Evolutionary conservation across 2,888 invertebrate genomes (phyloP).

Genomic region (Megamerina dolium): DNA sequence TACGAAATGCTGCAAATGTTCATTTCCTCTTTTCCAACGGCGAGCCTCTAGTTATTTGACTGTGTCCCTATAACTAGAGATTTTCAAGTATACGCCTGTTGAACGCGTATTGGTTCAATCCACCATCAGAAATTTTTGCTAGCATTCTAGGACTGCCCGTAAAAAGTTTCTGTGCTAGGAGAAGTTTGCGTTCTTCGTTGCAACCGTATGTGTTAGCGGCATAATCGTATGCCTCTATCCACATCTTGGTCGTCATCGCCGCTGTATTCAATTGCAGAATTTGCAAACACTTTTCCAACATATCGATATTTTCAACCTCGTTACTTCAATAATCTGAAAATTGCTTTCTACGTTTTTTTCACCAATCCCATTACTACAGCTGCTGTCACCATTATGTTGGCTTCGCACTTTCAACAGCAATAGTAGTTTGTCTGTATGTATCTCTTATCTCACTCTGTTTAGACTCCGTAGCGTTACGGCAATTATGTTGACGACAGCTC

Average conservation of each 20-base stretch:
- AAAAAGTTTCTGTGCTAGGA: background rate
- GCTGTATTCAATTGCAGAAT: conserved; percentile 1
- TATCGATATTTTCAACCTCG: no score
- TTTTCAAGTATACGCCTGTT: background rate
- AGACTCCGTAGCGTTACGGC: background rate
- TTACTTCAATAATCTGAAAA: no score
- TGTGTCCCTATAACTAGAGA: conserved; percentile 2
- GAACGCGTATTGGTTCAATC: conserved; percentile 1
- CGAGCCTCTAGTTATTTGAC: conserved; percentile 1
- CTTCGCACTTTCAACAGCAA: background rate
- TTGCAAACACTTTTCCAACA: background rate
- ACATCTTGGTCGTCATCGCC: background rate
- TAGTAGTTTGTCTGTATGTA: background rate
- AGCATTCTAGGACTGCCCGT: conserved; percentile 1
- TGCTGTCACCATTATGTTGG: no score
- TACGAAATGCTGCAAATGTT: conserved; percentile 3
- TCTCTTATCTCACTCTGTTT: background rate
- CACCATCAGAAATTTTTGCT: background rate
- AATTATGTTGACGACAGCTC: background rate
- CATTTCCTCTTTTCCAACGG: background rate
- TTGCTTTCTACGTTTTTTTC: background rate
- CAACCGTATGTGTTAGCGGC: conserved; percentile 1
- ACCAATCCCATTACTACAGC: background rate
- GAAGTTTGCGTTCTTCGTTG: conserved; percentile 1
- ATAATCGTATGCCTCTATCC: conserved; percentile 1